phyloP scores from a whole-genome alignment of 53 echinoderm and acorn worm genomes.

The Henricia sp. region DNA sequence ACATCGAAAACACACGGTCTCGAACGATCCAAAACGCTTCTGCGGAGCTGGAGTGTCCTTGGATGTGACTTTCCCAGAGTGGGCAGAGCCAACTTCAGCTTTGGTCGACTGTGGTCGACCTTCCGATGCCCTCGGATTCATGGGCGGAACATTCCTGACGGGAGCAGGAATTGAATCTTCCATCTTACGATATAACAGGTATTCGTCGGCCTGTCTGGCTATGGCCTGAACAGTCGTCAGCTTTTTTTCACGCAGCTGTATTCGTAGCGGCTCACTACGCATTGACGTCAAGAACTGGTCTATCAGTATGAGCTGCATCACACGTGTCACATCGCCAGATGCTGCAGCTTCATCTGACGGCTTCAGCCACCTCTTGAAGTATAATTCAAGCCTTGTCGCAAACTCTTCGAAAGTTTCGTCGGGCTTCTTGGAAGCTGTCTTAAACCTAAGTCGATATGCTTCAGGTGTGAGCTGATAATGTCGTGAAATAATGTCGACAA shows the following conservation, averaged over 20 bases:
- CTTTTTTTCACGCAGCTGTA: slow-evolving; percentile 52
- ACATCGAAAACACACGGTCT: no score
- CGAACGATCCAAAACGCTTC: no score
- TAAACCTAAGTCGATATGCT: slow-evolving; percentile 62
- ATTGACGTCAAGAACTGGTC: slow-evolving; percentile 54
- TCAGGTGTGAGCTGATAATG: slow-evolving; percentile 61
- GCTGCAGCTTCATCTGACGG: background rate
- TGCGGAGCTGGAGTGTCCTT: background rate
- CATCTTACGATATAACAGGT: slow-evolving; percentile 41
- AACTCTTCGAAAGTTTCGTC: slow-evolving; percentile 62
- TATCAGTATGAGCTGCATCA: slow-evolving; percentile 39
- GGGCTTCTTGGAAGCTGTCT: slow-evolving; percentile 23
- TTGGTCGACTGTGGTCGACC: background rate
- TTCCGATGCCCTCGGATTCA: background rate
- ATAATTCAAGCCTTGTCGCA: slow-evolving; percentile 35
- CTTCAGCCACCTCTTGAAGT: slow-evolving; percentile 23
- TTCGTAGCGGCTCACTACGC: slow-evolving; percentile 16
- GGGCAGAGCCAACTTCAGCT: no score
- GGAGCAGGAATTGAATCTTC: background rate
- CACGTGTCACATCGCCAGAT: slow-evolving; percentile 23
- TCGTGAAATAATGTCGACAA: slow-evolving; percentile 21
- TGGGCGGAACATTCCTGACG: no score
- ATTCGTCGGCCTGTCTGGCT: slow-evolving; percentile 58
- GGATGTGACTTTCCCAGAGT: no score
- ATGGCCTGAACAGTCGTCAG: slow-evolving; percentile 25